Percentiles rank a stretch among this genome's conserved stretches.
phyloP scores from a whole-genome alignment of 2,113 vertebrate genomes.

The Sialia sialis region DNA sequence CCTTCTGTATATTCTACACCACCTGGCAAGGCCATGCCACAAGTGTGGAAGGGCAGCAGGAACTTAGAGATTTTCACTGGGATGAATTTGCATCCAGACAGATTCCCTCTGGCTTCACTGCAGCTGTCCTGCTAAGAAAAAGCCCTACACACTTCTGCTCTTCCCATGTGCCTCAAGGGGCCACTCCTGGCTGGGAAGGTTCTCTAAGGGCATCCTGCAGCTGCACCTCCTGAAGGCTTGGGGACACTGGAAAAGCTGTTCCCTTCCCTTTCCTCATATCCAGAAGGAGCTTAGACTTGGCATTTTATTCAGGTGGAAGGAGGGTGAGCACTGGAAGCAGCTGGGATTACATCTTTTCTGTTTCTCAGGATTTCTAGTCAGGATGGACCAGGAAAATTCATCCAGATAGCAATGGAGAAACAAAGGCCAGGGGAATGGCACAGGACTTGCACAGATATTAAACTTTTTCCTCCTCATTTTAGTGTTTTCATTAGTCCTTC shows the following conservation, averaged over 20 bases:
- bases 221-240: background rate
- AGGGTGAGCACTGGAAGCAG: background rate
- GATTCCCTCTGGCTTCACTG: background rate
- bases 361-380: background rate
- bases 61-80: background rate
- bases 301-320: background rate
- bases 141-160: background rate
- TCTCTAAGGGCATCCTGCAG: background rate
- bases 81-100: background rate
- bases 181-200: background rate
- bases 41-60: background rate
- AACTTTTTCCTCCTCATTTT: background rate
- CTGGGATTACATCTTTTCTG: background rate
- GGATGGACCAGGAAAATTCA: background rate
- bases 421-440: background rate
- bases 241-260: background rate
- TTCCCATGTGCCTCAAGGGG: background rate
- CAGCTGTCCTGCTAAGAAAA: background rate
- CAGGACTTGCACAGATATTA: background rate
- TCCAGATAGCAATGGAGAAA: background rate
- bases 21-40: background rate
- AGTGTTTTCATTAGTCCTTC: background rate
- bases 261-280: background rate
- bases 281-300: background rate
- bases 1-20: too few relatives aligned